phyloP scores from a whole-genome alignment of 2,888 invertebrate genomes.

The Deilephila elpenor region DNA sequence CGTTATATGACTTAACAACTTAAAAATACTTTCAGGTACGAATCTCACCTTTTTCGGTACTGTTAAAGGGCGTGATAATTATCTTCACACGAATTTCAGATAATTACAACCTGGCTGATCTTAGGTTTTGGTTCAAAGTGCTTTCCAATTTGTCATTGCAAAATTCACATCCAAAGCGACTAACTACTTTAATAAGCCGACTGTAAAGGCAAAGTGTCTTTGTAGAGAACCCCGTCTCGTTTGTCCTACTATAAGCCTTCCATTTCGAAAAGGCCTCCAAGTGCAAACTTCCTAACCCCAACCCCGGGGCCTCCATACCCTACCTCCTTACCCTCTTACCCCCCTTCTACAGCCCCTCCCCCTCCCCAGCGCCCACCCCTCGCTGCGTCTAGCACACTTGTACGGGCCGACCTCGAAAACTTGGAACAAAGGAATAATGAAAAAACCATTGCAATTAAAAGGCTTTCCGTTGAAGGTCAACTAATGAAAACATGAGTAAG shows the following conservation, averaged over 20 bases:
- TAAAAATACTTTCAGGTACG: too few species aligned
- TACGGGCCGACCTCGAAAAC: constrained; percentile 73
- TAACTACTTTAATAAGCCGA: constrained; percentile 32
- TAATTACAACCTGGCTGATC: not conserved
- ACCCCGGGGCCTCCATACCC: constrained; percentile 58
- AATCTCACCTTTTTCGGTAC: too few species aligned
- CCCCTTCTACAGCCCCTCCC: constrained; percentile 39
- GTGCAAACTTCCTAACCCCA: constrained; percentile 64
- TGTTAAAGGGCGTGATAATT: too few species aligned
- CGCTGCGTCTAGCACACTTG: constrained; percentile 69
- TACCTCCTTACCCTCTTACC: constrained; percentile 59
- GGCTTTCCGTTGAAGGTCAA: constrained; percentile 55
- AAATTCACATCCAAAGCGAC: constrained; percentile 26
- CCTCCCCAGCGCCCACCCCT: constrained; percentile 45
- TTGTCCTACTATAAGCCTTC: constrained; percentile 53
- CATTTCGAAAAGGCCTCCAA: constrained; percentile 58
- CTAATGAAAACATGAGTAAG: constrained; percentile 10
- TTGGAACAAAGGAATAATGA: constrained; percentile 53
- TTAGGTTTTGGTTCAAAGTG: not conserved
- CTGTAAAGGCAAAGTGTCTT: constrained; percentile 29
- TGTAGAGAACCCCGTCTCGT: constrained; percentile 38
- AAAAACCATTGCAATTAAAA: constrained; percentile 52
- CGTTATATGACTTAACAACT: too few species aligned
- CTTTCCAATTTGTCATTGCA: constrained; percentile 26
- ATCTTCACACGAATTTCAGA: not conserved